Evolutionary conservation across 1,140 invertebrate species (phyloP), one percentile per base, ranked within the genome.

Genomic region (Brachionus asplanchnoidis): DNA sequence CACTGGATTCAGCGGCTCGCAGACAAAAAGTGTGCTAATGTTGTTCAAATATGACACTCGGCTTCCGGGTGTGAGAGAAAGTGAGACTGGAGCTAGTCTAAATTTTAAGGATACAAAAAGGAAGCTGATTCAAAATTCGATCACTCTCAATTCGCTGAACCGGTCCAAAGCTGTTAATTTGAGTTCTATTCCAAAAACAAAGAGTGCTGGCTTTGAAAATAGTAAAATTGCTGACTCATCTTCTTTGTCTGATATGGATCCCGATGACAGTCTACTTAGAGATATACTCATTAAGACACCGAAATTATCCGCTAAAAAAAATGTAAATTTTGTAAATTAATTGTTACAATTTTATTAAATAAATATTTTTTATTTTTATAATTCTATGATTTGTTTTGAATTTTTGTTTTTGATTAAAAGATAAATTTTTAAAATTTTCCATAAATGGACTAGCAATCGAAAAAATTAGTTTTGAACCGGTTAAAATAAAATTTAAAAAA

Each of bases 181-280:
- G 32, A 75, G 46, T 23, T 42, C 17, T 42, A 75, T 75, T 75
- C 32, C 32, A 20, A 75, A 44, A 8, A 42, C 70, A 0, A 77
- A 50, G 9, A 77, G 44, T 77, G 20, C 20, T 11, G 46, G 40
- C 23, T 50, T 77, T 36, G 26, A 50, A 26, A 77, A 50, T 17
- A 53, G 26, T 28, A 77, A n/a, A 20, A 77, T 50, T 28, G 26
- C 20, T 9, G 46, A 77, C 7, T 50, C 44, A 1, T 77, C 73
- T 5, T 82, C 79, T 8, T 42, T 82, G 23, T 82, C 79, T 14
- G 79, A 82, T 46, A 60, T 82, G 53, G 79, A 82, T 42, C 79
- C 79, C 3, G 79, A 82, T 46, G 79, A 82, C 14, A 82, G 6
- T 68, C 28, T 82, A 8, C 79, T 82, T 20, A 28, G 17, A 14